A percentile compares a stretch with the other conserved stretches of the same genome.
Evolutionary conservation across 2,888 invertebrate genomes (phyloP).

Genomic region (Bruchidius siliquastri): DNA sequence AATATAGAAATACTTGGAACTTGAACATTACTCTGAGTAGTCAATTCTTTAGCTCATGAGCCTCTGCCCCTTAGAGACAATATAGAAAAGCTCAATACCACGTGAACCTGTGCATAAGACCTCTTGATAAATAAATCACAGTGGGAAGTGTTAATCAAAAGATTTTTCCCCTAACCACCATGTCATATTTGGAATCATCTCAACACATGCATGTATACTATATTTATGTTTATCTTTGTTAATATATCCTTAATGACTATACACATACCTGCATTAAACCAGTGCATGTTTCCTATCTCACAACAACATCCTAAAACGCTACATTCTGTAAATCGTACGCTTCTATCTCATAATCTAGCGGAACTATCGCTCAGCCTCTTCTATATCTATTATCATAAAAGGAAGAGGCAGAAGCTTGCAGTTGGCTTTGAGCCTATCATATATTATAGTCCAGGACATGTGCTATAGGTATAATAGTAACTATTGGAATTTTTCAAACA

Average conservation of each 20-base stretch:
- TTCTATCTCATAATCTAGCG: neutral
- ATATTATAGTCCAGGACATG: neutral
- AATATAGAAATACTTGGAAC: too few relatives aligned
- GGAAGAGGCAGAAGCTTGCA: neutral
- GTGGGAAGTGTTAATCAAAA: too few relatives aligned
- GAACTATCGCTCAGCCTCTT: neutral
- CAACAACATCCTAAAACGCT: neutral
- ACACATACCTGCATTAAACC: neutral
- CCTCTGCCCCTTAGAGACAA: too few relatives aligned
- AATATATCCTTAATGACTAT: neutral
- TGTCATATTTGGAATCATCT: too few relatives aligned
- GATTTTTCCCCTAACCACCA: too few relatives aligned
- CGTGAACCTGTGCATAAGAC: too few relatives aligned
- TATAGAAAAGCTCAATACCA: too few relatives aligned
- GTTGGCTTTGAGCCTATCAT: neutral
- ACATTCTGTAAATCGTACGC: neutral
- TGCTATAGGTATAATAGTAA: neutral
- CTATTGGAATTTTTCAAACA: too few relatives aligned
- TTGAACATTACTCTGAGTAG: too few relatives aligned
- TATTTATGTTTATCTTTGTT: neutral
- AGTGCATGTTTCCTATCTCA: neutral
- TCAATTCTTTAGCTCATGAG: too few relatives aligned
- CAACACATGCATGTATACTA: too few relatives aligned
- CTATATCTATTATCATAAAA: neutral
- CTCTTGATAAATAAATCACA: too few relatives aligned